A percentile compares a stretch with the other conserved stretches of the same genome.
Evolutionary conservation across 2,113 vertebrate species (phyloP).

Genomic region (Epinephelus fuscoguttatus): DNA sequence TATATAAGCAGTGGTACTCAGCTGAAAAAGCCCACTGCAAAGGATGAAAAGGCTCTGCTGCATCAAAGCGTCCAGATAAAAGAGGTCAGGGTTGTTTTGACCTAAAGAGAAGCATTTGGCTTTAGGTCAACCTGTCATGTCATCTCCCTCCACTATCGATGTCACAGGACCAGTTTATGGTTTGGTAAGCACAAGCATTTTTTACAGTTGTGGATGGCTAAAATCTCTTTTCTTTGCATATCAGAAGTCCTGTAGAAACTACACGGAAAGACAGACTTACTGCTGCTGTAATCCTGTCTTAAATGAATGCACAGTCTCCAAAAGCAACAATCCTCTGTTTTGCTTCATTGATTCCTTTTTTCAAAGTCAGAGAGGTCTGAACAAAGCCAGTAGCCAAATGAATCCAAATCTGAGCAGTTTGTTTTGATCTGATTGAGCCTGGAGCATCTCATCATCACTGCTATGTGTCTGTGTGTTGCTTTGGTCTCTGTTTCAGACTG

Average conservation of each 20-base stretch:
- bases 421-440: constrained; percentile 10
- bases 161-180: background rate
- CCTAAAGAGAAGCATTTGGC: background rate
- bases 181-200: background rate
- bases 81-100: background rate
- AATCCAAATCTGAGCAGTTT: constrained; percentile 14
- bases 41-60: background rate
- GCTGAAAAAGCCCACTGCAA: background rate
- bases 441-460: background rate
- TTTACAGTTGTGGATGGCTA: background rate
- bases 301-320: background rate
- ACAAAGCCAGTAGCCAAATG: constrained; percentile 7
- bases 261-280: background rate
- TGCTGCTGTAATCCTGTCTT: background rate
- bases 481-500: constrained; percentile 2
- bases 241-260: background rate
- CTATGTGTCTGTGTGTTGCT: constrained; percentile 7
- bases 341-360: constrained; percentile 22
- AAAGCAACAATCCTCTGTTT: constrained; percentile 16
- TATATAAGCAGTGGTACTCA: too few relatives aligned
- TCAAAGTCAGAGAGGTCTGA: background rate
- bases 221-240: background rate
- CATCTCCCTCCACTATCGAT: background rate
- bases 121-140: constrained; percentile 3
- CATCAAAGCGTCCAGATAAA: constrained; percentile 8